Conservation (phyloP, 2,888 invertebrate species). For the Odontomyia ornata region DNA sequence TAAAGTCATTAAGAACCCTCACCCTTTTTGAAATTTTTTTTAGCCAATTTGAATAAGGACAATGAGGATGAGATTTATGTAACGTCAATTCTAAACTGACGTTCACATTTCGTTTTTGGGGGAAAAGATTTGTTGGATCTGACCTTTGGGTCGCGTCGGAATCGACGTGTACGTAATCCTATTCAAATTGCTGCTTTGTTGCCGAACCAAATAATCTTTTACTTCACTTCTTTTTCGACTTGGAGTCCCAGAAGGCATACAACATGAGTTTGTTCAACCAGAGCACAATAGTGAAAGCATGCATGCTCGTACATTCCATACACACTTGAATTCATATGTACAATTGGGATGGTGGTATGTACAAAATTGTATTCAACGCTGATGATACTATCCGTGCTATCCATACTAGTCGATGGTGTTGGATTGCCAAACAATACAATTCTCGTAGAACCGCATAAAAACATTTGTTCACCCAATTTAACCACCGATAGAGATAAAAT, state of each 20-base stretch:
- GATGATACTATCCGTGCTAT: no score
- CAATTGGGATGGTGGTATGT: not conserved
- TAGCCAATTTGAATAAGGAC: slow-evolving; percentile 5
- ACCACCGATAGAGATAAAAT: slow-evolving; percentile 38
- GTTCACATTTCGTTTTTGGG: not conserved
- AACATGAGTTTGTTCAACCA: not conserved
- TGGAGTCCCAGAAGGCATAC: not conserved
- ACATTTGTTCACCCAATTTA: slow-evolving; percentile 39
- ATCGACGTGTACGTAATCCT: not conserved
- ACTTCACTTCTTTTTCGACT: not conserved
- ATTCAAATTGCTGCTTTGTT: slow-evolving; percentile 6
- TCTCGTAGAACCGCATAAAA: slow-evolving; percentile 30
- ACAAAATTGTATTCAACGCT: not conserved
- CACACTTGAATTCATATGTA: no score
- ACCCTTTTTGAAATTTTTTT: not conserved
- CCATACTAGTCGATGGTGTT: not conserved
- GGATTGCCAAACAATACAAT: slow-evolving; percentile 21
- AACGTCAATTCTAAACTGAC: slow-evolving; percentile 7
- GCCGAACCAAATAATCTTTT: slow-evolving; percentile 6
- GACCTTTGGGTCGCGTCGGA: slow-evolving; percentile 1
- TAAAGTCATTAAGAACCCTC: not conserved
- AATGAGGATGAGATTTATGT: not conserved
- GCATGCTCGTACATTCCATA: no score
- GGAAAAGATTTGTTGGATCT: not conserved
- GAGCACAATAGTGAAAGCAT: no score